phyloP scores from a whole-genome alignment of 1,140 invertebrate genomes.

The Bombus confusus region DNA sequence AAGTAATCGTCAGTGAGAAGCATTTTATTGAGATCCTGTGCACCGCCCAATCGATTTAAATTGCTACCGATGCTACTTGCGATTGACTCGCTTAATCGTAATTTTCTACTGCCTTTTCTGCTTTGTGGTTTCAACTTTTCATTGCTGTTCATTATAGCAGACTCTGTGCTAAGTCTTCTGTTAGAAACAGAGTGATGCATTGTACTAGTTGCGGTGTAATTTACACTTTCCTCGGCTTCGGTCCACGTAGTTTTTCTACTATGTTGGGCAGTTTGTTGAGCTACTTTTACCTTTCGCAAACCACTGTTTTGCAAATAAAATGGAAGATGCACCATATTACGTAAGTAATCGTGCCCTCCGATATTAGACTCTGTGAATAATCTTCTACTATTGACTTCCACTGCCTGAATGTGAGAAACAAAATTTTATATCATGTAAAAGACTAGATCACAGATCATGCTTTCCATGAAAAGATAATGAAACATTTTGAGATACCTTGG shows the following conservation, averaged over 20 bases:
- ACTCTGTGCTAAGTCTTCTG: slow-evolving; percentile 90
- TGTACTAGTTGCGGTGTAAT: slow-evolving; percentile 77
- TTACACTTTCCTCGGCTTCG: slow-evolving; percentile 82
- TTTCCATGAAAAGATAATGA: neutral
- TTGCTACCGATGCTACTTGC: slow-evolving; percentile 95
- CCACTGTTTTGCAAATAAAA: slow-evolving; percentile 99
- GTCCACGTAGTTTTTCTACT: slow-evolving; percentile 76
- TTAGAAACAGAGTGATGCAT: slow-evolving; percentile 86
- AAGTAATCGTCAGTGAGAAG: slow-evolving; percentile 97
- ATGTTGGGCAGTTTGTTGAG: slow-evolving; percentile 89
- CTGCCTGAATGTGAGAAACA: slow-evolving; percentile 85
- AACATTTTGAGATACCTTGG: slow-evolving; percentile 88
- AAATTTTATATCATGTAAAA: neutral
- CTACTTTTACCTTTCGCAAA: slow-evolving; percentile 92
- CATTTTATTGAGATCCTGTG: slow-evolving; percentile 92
- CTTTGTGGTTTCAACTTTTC: slow-evolving; percentile 85
- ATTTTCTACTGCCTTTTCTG: slow-evolving; percentile 85
- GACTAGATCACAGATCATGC: neutral
- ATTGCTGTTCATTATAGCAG: slow-evolving; percentile 88
- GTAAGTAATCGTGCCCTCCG: slow-evolving; percentile 95
- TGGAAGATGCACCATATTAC: slow-evolving; percentile 98
- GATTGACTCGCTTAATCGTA: slow-evolving; percentile 92
- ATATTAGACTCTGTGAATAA: slow-evolving; percentile 95
- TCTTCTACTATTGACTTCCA: slow-evolving; percentile 94
- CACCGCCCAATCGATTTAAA: slow-evolving; percentile 88